phyloP scores from a whole-genome alignment of 2,113 vertebrate species.

The Forbesichthys agassizii region DNA sequence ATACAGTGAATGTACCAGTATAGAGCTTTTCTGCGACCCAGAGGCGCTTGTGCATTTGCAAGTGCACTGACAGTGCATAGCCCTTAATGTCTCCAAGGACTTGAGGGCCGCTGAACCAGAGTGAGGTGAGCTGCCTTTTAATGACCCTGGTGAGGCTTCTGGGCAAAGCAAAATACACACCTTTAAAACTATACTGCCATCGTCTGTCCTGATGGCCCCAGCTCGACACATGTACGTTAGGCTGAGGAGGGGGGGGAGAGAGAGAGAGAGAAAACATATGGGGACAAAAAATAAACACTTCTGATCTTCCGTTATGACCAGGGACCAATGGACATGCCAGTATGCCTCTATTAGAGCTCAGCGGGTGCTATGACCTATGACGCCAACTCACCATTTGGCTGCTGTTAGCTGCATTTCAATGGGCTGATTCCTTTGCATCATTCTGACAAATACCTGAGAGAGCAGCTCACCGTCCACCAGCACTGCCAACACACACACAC shows the following conservation, averaged over 20 bases:
- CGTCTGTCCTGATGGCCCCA: slow-evolving; percentile 92
- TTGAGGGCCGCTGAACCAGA: neutral
- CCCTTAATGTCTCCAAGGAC: too few relatives aligned
- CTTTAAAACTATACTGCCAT: slow-evolving; percentile 91
- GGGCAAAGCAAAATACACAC: slow-evolving; percentile 61
- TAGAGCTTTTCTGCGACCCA: too few relatives aligned
- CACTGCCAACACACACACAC: slow-evolving; percentile 77
- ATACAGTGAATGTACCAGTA: too few relatives aligned
- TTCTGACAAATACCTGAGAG: slow-evolving; percentile 96
- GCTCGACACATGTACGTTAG: slow-evolving; percentile 99
- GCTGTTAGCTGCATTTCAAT: slow-evolving; percentile 99
- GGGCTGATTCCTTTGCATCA: slow-evolving; percentile 98
- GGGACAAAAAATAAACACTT: neutral
- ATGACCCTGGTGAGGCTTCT: neutral
- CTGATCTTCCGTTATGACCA: too few relatives aligned
- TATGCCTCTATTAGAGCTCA: too few relatives aligned
- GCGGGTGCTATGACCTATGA: neutral
- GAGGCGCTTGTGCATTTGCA: too few relatives aligned
- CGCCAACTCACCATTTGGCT: slow-evolving; percentile 91
- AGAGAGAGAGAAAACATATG: neutral
- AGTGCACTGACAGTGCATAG: too few relatives aligned
- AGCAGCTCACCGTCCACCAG: slow-evolving; percentile 92
- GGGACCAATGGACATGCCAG: neutral
- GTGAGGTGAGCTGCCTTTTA: neutral
- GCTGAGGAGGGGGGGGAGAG: slow-evolving; percentile 69